phyloP scores from a whole-genome alignment of 2,113 vertebrate species.

The Talpa occidentalis region DNA sequence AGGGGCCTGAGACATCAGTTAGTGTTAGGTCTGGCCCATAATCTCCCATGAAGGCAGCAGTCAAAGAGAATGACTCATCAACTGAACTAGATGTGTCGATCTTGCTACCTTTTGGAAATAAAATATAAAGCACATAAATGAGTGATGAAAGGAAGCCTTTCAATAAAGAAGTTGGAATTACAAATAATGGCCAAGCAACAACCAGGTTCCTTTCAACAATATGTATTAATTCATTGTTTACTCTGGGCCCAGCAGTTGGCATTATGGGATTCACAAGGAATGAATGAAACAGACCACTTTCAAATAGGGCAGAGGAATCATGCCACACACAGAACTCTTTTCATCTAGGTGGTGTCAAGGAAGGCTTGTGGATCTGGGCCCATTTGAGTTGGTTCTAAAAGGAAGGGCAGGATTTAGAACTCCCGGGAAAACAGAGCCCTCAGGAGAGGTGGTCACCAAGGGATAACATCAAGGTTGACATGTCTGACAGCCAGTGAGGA shows the following conservation, averaged over 20 bases:
- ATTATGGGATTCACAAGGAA: neutral
- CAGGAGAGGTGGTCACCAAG: fast-evolving
- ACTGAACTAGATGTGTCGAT: neutral
- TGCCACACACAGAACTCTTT: neutral
- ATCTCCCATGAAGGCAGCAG: neutral
- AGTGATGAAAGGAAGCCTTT: neutral
- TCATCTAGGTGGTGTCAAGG: neutral
- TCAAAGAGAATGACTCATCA: neutral
- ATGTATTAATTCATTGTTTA: neutral
- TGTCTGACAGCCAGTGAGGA: neutral
- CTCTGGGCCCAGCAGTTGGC: neutral
- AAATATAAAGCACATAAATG: neutral
- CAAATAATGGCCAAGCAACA: neutral
- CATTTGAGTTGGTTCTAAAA: neutral
- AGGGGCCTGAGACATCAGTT: neutral
- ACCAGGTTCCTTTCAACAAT: neutral
- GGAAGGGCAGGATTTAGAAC: neutral
- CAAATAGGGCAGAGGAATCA: neutral
- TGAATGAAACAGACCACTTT: neutral
- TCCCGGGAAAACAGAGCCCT: neutral
- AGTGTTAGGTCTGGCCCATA: neutral
- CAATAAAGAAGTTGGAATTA: neutral
- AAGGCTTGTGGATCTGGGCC: neutral
- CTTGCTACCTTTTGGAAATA: neutral
- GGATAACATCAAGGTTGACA: neutral